These are phyloP conservation scores for Scelioninae gen. 2 DNA, from an alignment of 2,888 invertebrate species.

Conservation along the genomic window DNA sequence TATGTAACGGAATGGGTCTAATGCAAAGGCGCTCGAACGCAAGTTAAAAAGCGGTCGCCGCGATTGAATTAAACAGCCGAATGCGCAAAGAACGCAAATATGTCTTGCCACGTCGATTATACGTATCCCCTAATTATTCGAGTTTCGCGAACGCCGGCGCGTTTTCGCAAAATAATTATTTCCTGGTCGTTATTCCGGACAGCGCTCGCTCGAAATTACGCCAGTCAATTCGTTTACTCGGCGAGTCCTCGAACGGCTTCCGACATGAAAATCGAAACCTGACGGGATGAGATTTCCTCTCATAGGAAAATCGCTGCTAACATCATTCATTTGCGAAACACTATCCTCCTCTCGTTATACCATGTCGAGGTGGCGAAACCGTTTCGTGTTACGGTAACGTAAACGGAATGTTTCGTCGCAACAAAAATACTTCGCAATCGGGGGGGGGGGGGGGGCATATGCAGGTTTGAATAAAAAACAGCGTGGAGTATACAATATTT, in stretches of 20 bases:
- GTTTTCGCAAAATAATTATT: conserved; percentile 50
- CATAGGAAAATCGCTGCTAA: conserved; percentile 52
- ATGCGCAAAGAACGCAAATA: conserved; percentile 16
- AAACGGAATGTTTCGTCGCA: no score
- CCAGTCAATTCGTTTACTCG: conserved; percentile 52
- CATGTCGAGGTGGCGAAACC: conserved; percentile 24
- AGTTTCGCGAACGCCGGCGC: conserved; percentile 15
- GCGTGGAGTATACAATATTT: no score
- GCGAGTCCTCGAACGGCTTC: conserved; percentile 52
- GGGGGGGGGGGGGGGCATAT: no score
- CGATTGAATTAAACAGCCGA: conserved; percentile 14
- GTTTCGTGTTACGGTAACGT: conserved; percentile 30
- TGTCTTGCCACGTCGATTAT: conserved; percentile 28
- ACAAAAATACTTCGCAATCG: no score
- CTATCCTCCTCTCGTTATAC: conserved; percentile 48
- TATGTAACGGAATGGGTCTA: conserved; percentile 10
- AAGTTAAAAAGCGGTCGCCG: conserved; percentile 10
- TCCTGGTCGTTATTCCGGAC: conserved; percentile 51
- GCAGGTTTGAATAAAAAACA: no score
- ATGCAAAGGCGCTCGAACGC: conserved; percentile 11
- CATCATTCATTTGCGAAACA: conserved; percentile 53
- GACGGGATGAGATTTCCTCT: conserved; percentile 55
- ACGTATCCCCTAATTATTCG: conserved; percentile 38
- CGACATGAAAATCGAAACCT: conserved; percentile 54
- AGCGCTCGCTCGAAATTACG: conserved; percentile 44